Percentiles rank a stretch among this genome's conserved stretches.
phyloP scores from a whole-genome alignment of 2,113 vertebrate species.

The Sander vitreus region DNA sequence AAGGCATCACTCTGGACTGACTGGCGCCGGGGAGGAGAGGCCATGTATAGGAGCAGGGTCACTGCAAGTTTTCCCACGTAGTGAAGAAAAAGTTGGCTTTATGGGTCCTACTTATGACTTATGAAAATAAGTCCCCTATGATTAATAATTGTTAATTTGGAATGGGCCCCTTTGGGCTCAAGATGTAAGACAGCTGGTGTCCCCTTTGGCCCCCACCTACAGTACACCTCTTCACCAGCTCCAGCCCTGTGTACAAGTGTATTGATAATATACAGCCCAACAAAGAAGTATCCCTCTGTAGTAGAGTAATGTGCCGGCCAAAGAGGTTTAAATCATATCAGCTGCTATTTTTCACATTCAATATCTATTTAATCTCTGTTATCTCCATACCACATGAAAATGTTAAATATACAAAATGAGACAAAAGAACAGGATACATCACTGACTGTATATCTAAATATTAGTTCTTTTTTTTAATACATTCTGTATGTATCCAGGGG shows the following conservation, averaged over 20 bases:
- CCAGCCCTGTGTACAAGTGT: constrained; percentile 32
- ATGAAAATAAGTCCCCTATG: constrained; percentile 68
- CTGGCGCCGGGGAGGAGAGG: constrained; percentile 65
- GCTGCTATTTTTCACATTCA: neutral
- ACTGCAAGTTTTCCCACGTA: constrained; percentile 53
- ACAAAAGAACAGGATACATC: neutral
- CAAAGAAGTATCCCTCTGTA: no score
- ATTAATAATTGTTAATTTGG: constrained; percentile 74
- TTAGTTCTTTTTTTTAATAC: constrained; percentile 3
- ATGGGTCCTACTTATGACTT: constrained; percentile 66
- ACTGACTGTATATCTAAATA: neutral
- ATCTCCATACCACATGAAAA: neutral
- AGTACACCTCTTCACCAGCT: constrained; percentile 32
- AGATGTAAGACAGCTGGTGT: constrained; percentile 60
- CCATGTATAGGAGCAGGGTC: constrained; percentile 66
- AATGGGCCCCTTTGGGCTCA: constrained; percentile 47
- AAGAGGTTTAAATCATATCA: no score
- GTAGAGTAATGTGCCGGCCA: no score
- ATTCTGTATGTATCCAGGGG: neutral
- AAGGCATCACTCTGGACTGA: constrained; percentile 69
- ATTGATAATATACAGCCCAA: constrained; percentile 67
- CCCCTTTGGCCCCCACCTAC: constrained; percentile 37
- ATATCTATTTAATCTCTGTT: constrained; percentile 15
- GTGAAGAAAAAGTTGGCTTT: constrained; percentile 60
- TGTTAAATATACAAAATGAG: neutral